Percentiles rank a stretch among this genome's conserved stretches.
These are phyloP conservation scores for Phyllotreta striolata DNA, from an alignment of 2,888 invertebrate species.

Conservation along the genomic window DNA sequence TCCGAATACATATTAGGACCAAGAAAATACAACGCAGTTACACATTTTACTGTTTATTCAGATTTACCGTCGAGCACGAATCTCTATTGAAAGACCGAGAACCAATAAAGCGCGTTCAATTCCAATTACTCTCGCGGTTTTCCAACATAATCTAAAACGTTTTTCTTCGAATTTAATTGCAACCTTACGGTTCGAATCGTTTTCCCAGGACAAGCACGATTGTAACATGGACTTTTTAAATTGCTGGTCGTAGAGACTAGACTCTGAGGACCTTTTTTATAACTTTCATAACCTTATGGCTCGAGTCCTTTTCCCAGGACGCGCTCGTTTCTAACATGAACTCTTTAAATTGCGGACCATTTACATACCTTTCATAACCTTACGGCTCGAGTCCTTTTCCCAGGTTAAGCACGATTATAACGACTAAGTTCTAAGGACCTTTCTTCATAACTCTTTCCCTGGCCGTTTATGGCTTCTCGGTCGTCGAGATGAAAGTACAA, in stretches of 20 bases:
- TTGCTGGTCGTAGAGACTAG: too few species aligned
- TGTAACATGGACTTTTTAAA: too few species aligned
- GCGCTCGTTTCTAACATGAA: too few species aligned
- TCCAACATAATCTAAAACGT: neutral
- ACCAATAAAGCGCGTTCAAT: constrained; percentile 11
- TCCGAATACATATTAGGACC: constrained; percentile 43
- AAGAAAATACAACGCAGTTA: constrained; percentile 48
- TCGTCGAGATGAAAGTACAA: constrained; percentile 28
- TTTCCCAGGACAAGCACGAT: too few species aligned
- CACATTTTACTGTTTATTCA: constrained; percentile 35
- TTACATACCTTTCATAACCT: too few species aligned
- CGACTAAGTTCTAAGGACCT: too few species aligned
- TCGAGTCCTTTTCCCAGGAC: too few species aligned
- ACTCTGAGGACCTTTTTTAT: too few species aligned
- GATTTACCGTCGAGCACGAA: constrained; percentile 33
- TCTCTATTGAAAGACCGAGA: constrained; percentile 27
- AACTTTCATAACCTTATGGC: too few species aligned
- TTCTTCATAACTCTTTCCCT: neutral
- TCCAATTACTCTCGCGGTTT: neutral
- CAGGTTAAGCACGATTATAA: too few species aligned
- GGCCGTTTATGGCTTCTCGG: neutral
- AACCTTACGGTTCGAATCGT: neutral
- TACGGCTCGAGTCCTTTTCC: too few species aligned
- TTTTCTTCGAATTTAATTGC: neutral
- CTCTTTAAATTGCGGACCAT: too few species aligned